Evolutionary conservation across 2,888 invertebrate species (phyloP), one percentile per base, ranked within the genome.

Genomic region (Chironomus riparius): DNA sequence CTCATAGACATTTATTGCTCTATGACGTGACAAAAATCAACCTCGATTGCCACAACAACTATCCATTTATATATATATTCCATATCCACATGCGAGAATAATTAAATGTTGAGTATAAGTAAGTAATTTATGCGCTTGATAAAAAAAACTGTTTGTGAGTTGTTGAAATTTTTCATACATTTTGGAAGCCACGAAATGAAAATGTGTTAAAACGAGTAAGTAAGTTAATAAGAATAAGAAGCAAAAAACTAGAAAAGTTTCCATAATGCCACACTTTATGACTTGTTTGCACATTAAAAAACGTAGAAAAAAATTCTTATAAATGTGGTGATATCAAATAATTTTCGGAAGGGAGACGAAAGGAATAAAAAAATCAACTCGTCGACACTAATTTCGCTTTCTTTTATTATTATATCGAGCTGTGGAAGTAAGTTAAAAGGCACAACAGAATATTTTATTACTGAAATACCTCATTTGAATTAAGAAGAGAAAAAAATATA

Each of bases 221-320:
- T 38, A 38, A 38, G 38, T 38, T 10, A 18, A n/a, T 7, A 56
- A 18, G 56, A n/a, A 56, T 15, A 56, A 1, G 15, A 56, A 56
- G n/a, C n/a, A n/a, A 22, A 12, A 12, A 18, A 38, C 38, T 38
- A 38, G 38, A 38, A 38, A 38, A 38, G 38, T 38, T 38, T 38
- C 47, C 38, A 68, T 68, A 68, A 68, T 68, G 15, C 47, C 28
- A 22, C 18, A 47, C 28, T 68, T 68, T 68, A 68, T 68, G 28
- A 68, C 68, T 68, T 68, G 68, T 68, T 68, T 68, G 68, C 68
- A 68, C 68, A 68, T 68, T 68, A 68, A 38, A 56, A 56, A 4
- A 56, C 5, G 56, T 56, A 15, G 56, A 7, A 18, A 56, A 56
- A 56, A 56, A 18, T 56, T 56, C 56, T 56, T 56, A 56, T 56